Evolutionary conservation across 2,113 vertebrate species (phyloP), one percentile per base, ranked within the genome.

Genomic region (Pterocles gutturalis): DNA sequence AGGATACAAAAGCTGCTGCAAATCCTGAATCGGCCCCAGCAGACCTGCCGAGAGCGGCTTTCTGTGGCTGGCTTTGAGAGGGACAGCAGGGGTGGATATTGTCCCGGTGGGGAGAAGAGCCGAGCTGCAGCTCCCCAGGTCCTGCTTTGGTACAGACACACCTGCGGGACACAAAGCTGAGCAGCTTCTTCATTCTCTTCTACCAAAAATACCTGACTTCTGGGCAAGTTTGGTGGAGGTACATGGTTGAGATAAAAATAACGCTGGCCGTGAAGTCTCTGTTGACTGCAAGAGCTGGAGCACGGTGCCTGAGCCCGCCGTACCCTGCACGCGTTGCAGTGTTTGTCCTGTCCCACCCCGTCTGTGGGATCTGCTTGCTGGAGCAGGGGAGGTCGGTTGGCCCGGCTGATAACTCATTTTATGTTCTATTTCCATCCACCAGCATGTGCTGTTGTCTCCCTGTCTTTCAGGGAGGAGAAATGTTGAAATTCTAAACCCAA

Each of bases 1-100:
- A 75, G 80, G 80, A 33, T 34, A 83, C 62, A 96, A 93, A 96
- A 75, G 77, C 86, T 82, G 67, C 72, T 89, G 67, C 92, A 89
- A 49, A 76, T 58, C 60, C 76, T 64, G 77, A 94, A 84, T 82
- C 60, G 64, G 83, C 76, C 54, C n/a, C 43, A 61, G 82, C 76
- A 83, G 79, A 77, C 51, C 55, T 66, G 41, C 82, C 20, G 88
- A 57, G 84, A 83, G 24, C 7, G 0, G 33, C 43, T 61, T 61
- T 77, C 76, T 85, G 58, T 25, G 1, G 0, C 46, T 3, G 13
- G 79, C 87, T 80, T 83, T 89, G 82, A 67, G 92, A 88, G 34
- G 67, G 79, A 62, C 66, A 67, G 71, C 62, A 46, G 84, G 5
- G 38, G 67, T 79, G 80, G 51, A 49, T 38, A 66, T 86, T 85